Evolutionary conservation across 2,888 invertebrate genomes (phyloP).

Genomic region (Dynastes hyllus): DNA sequence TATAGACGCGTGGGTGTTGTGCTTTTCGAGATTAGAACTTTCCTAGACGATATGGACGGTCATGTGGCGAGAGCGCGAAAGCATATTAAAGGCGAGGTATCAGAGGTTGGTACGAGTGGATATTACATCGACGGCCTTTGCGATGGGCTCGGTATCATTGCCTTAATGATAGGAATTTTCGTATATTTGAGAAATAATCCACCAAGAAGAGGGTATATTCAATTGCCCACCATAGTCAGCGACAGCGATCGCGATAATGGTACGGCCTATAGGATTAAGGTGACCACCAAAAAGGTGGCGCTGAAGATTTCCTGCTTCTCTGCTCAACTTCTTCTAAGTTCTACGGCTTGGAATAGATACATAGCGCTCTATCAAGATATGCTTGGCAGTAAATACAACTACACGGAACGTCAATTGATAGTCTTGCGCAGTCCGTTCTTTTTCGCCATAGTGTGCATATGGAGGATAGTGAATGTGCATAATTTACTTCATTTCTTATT

Average conservation of each 20-base stretch:
- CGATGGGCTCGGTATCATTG: conserved; percentile 84
- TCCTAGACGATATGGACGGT: conserved; percentile 90
- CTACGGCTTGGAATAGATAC: conserved; percentile 89
- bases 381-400: conserved; percentile 78
- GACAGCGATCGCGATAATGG: conserved; percentile 71
- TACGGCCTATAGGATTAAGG: conserved; percentile 80
- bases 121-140: conserved; percentile 89
- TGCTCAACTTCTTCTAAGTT: conserved; percentile 83
- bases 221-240: conserved; percentile 75
- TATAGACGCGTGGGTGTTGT: conserved; percentile 83
- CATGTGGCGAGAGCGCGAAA: conserved; percentile 87
- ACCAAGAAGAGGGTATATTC: conserved; percentile 82
- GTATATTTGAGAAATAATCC: conserved; percentile 83
- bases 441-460: conserved; percentile 82
- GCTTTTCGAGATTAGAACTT: conserved; percentile 86
- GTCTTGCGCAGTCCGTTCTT: conserved; percentile 83
- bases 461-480: conserved; percentile 88
- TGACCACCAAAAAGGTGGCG: conserved; percentile 78
- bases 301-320: conserved; percentile 79
- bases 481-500: conserved; percentile 83
- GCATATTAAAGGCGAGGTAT: conserved; percentile 84
- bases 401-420: conserved; percentile 74
- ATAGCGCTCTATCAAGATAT: conserved; percentile 86
- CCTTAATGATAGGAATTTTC: conserved; percentile 81
- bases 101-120: conserved; percentile 86